Evolutionary conservation across 2,797 vertebrate species (phyloP).

Genomic region (Acanthornis magna): DNA sequence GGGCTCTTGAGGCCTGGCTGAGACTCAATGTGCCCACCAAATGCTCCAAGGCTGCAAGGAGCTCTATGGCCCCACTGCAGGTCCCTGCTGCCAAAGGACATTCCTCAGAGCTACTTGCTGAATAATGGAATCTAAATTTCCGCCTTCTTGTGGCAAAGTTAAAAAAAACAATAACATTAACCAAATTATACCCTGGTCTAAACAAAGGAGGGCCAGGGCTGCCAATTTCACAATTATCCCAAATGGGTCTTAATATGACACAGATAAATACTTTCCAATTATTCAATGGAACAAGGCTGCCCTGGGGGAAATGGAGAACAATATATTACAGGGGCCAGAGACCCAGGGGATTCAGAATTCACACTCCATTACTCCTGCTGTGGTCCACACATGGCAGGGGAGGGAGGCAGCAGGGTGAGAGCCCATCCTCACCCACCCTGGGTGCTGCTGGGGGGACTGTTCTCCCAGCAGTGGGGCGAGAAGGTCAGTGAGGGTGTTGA

Average conservation of each 20-base stretch:
- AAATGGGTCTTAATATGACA: slow-evolving; percentile 57
- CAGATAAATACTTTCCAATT: slow-evolving; percentile 65
- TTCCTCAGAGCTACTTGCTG: slow-evolving; percentile 51
- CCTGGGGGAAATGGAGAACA: slow-evolving; percentile 53
- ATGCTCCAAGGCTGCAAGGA: neutral
- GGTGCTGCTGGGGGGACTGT: neutral
- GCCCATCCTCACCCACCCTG: neutral
- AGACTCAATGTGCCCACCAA: neutral
- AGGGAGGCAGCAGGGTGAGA: neutral
- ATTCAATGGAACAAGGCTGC: slow-evolving; percentile 45
- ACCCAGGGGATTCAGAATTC: slow-evolving; percentile 27
- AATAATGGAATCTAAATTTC: slow-evolving; percentile 53
- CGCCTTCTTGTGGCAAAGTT: slow-evolving; percentile 50
- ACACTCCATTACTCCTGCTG: slow-evolving; percentile 12
- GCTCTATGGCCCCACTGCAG: neutral
- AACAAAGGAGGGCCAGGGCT: slow-evolving; percentile 44
- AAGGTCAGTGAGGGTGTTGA: neutral
- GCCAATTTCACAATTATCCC: slow-evolving; percentile 61
- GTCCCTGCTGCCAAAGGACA: slow-evolving; percentile 15
- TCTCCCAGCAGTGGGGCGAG: neutral
- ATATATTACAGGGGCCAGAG: slow-evolving; percentile 8
- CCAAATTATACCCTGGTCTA: slow-evolving; percentile 52
- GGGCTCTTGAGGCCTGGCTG: neutral
- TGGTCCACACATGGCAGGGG: neutral
- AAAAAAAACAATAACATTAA: slow-evolving; percentile 50